Percentiles rank a stretch among this genome's conserved stretches.
Evolutionary conservation across 2,113 vertebrate species (phyloP).

Genomic region (Calidris pygmaea): DNA sequence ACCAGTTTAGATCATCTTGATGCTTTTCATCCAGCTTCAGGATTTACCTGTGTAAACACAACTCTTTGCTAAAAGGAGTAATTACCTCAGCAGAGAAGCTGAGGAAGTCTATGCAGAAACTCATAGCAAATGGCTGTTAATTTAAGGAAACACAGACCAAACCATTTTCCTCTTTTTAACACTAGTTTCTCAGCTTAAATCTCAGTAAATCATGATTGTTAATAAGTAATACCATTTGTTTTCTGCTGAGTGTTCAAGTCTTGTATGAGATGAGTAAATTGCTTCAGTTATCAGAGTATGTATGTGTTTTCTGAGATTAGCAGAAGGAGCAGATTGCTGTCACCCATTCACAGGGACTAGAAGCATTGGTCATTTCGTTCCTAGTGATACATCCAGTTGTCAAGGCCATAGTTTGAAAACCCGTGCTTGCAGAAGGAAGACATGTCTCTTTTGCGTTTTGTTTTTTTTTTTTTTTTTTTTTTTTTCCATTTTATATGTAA

Average conservation of each 20-base stretch:
- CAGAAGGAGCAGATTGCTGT: background rate
- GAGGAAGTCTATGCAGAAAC: background rate
- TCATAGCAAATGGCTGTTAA: background rate
- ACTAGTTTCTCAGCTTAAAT: background rate
- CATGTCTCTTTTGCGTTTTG: too few relatives aligned
- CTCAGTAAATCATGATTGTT: background rate
- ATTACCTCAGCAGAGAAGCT: background rate
- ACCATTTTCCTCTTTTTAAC: background rate
- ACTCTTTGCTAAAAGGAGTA: background rate
- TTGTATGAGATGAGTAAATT: background rate
- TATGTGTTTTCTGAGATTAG: background rate
- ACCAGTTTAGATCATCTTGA: background rate
- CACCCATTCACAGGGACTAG: background rate
- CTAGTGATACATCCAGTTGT: background rate
- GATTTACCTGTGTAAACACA: background rate
- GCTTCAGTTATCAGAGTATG: background rate
- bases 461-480: too few relatives aligned
- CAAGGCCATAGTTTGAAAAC: background rate
- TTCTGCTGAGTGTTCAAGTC: background rate
- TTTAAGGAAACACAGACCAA: background rate
- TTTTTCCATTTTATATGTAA: background rate
- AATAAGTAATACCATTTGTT: background rate
- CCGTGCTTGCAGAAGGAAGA: accelerated
- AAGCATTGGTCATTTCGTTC: background rate
- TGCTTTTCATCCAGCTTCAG: background rate